Percentiles rank a stretch among this genome's conserved stretches.
Conservation (phyloP, 2,113 vertebrate species). For the Trachemys scripta region DNA sequence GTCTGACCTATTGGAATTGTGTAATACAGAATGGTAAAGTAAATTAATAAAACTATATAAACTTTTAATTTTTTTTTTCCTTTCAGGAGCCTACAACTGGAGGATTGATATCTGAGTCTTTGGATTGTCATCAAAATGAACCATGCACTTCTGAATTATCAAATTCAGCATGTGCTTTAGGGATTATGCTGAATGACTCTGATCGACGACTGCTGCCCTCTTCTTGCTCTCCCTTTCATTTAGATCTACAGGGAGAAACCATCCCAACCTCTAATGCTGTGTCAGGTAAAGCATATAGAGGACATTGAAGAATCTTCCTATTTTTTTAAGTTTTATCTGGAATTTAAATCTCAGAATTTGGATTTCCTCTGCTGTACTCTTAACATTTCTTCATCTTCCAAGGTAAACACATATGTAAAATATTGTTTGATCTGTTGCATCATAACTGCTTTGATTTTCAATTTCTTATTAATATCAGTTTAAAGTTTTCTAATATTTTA, state of each 20-base stretch:
- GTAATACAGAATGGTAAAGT: not conserved
- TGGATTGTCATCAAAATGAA: not conserved
- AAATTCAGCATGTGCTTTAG: slow-evolving; percentile 40
- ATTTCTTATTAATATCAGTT: not conserved
- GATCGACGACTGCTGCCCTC: slow-evolving; percentile 53
- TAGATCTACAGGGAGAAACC: slow-evolving; percentile 30
- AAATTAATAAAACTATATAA: not conserved
- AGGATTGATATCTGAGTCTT: not conserved
- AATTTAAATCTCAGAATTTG: not conserved
- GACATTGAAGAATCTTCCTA: not conserved
- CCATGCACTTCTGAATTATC: not conserved
- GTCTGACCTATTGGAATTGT: not conserved
- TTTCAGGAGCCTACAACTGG: slow-evolving; percentile 53
- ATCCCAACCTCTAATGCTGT: slow-evolving; percentile 31
- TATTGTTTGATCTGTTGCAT: not conserved
- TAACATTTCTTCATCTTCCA: slow-evolving; percentile 10
- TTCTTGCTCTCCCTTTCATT: slow-evolving; percentile 28
- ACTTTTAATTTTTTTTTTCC: not conserved
- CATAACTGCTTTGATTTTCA: not conserved
- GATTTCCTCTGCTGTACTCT: slow-evolving; percentile 8
- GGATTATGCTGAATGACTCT: slow-evolving; percentile 70
- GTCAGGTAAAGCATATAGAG: slow-evolving; percentile 74
- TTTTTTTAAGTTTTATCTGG: not conserved
- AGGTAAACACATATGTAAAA: not conserved
- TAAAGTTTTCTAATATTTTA: not conserved